phyloP scores from a whole-genome alignment of 2,888 invertebrate species.

The Spisula subtruncata region DNA sequence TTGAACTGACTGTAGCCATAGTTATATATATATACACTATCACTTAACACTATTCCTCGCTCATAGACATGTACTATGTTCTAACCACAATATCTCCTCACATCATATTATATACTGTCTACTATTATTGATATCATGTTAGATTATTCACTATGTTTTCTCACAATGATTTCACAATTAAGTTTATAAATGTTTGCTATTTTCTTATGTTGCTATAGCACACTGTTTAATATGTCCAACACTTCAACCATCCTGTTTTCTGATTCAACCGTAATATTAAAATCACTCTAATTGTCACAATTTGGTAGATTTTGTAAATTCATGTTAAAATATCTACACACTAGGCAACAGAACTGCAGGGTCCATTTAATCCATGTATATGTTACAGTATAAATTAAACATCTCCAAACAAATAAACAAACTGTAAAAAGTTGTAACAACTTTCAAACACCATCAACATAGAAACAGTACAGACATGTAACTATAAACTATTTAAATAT shows the following conservation, averaged over 20 bases:
- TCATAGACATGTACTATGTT: background rate
- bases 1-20: conserved; percentile 19
- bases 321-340: too few relatives aligned
- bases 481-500: background rate
- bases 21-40: background rate
- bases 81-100: background rate
- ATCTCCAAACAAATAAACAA: background rate
- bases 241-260: too few relatives aligned
- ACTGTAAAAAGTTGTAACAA: background rate
- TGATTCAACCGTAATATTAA: too few relatives aligned
- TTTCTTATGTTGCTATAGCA: too few relatives aligned
- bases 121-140: too few relatives aligned
- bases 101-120: background rate
- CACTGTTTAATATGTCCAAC: too few relatives aligned
- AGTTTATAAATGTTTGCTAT: too few relatives aligned
- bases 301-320: too few relatives aligned
- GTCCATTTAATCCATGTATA: background rate
- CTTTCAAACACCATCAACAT: background rate
- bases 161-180: too few relatives aligned
- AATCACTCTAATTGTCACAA: too few relatives aligned
- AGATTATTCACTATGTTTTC: too few relatives aligned
- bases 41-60: background rate
- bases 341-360: too few relatives aligned
- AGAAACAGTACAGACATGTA: background rate
- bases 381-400: background rate